A percentile compares a stretch with the other conserved stretches of the same genome.
These are phyloP conservation scores for Scalopus aquaticus DNA, from an alignment of 2,113 vertebrate species.

Conservation along the genomic window DNA sequence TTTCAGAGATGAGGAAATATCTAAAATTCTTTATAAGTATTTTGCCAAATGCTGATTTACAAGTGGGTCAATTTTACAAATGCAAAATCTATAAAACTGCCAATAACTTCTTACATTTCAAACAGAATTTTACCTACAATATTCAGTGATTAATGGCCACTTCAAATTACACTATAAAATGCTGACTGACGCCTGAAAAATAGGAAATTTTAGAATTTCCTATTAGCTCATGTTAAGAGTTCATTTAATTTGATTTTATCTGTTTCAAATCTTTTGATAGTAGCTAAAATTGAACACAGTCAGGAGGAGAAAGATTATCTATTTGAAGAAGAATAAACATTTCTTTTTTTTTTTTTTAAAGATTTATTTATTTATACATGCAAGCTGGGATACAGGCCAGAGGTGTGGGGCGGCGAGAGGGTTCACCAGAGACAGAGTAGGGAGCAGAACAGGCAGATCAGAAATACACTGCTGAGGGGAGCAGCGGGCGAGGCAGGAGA, in stretches of 20 bases:
- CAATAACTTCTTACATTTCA: constrained; percentile 4
- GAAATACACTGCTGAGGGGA: too few relatives aligned
- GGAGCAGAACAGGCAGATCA: too few relatives aligned
- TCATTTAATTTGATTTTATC: constrained; percentile 35
- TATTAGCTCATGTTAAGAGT: not conserved
- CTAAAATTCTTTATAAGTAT: not conserved
- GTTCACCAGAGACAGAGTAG: too few relatives aligned
- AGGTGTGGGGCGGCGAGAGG: too few relatives aligned
- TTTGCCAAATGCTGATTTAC: constrained; percentile 26
- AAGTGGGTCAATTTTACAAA: constrained; percentile 26
- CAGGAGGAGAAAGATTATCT: not conserved
- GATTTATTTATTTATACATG: too few relatives aligned
- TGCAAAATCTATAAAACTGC: not conserved
- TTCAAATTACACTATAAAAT: constrained; percentile 46
- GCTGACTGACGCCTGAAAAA: constrained; percentile 7
- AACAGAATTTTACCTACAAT: constrained; percentile 33
- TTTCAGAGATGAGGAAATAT: not conserved
- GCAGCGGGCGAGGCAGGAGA: too few relatives aligned
- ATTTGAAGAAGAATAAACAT: constrained; percentile 31
- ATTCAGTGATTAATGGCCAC: constrained; percentile 11
- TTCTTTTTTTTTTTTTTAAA: too few relatives aligned
- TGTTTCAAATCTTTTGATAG: constrained; percentile 27
- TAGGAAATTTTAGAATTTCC: constrained; percentile 17
- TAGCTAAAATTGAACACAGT: constrained; percentile 20
- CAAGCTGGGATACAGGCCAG: too few relatives aligned